Percentiles rank a stretch among this genome's conserved stretches.
Evolutionary conservation across 2,797 vertebrate genomes (phyloP).

Genomic region (Zenarchopterus dispar): DNA sequence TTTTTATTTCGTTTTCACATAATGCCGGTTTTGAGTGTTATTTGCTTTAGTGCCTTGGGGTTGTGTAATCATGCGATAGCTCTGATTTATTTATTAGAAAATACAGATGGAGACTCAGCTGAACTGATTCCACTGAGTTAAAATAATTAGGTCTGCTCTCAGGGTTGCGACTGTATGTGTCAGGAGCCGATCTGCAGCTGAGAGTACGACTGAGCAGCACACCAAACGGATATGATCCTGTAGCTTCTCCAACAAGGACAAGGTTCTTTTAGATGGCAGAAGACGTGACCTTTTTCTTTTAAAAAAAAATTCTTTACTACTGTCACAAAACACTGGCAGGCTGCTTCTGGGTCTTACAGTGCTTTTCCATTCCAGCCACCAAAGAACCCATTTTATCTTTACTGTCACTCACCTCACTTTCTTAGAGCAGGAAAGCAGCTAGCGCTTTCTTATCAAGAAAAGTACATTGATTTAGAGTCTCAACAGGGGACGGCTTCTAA

Average conservation of each 20-base stretch:
- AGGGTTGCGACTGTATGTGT: slow-evolving; percentile 32
- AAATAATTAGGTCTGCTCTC: slow-evolving; percentile 41
- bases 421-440: slow-evolving; percentile 56
- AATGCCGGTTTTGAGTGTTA: slow-evolving; percentile 43
- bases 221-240: slow-evolving; percentile 61
- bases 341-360: slow-evolving; percentile 64
- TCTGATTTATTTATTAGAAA: slow-evolving; percentile 37
- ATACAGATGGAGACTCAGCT: slow-evolving; percentile 30
- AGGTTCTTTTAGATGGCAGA: slow-evolving; percentile 50
- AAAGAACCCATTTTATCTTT: slow-evolving; percentile 74
- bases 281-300: slow-evolving; percentile 47
- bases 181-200: slow-evolving; percentile 31
- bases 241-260: slow-evolving; percentile 52
- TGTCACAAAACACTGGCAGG: slow-evolving; percentile 68
- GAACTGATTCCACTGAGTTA: slow-evolving; percentile 38
- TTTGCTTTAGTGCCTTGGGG: slow-evolving; percentile 43
- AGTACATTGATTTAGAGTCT: slow-evolving; percentile 64
- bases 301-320: slow-evolving; percentile 28
- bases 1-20: slow-evolving; percentile 57
- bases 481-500: slow-evolving; percentile 47
- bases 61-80: slow-evolving; percentile 59
- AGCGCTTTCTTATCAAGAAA: slow-evolving; percentile 60
- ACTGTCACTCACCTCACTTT: slow-evolving; percentile 68
- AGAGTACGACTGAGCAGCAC: slow-evolving; percentile 44
- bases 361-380: slow-evolving; percentile 65